Evolutionary conservation across 2,888 invertebrate species (phyloP).

Genomic region (Carpatolechia fugitivella): DNA sequence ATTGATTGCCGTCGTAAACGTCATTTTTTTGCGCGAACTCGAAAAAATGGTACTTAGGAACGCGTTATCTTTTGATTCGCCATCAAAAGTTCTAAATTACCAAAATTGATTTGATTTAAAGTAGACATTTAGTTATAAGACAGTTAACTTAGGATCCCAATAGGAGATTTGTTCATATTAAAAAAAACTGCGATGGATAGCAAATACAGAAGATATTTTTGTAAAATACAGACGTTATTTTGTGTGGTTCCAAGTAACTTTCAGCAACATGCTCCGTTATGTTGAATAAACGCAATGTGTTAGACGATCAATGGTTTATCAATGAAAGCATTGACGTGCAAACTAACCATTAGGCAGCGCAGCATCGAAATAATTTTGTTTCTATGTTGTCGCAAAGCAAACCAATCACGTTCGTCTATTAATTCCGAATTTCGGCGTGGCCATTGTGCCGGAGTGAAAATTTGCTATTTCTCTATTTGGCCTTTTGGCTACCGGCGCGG

Average conservation of each 20-base stretch:
- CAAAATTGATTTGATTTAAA: conserved; percentile 10
- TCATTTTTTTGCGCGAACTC: conserved; percentile 49
- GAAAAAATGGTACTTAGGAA: conserved; percentile 31
- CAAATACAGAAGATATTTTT: too few relatives aligned
- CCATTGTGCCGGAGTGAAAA: conserved; percentile 5
- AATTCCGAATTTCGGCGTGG: conserved; percentile 2
- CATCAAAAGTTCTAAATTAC: conserved; percentile 30
- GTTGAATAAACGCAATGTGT: too few relatives aligned
- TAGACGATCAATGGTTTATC: too few relatives aligned
- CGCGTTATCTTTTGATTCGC: conserved; percentile 19
- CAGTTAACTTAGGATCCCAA: too few relatives aligned
- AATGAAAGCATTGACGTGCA: background rate
- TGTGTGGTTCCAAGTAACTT: too few relatives aligned
- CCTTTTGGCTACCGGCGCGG: background rate
- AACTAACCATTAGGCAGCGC: background rate
- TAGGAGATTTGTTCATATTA: too few relatives aligned
- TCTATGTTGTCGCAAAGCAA: background rate
- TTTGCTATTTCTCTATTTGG: conserved; percentile 9
- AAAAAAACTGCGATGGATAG: too few relatives aligned
- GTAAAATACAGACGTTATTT: too few relatives aligned
- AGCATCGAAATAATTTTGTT: background rate
- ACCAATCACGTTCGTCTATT: conserved; percentile 4
- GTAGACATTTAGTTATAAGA: background rate
- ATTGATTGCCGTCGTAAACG: conserved; percentile 58
- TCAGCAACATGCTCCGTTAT: too few relatives aligned